A percentile compares a stretch with the other conserved stretches of the same genome.
phyloP scores from a whole-genome alignment of 2,888 invertebrate species.

The Nomada ferruginata region DNA sequence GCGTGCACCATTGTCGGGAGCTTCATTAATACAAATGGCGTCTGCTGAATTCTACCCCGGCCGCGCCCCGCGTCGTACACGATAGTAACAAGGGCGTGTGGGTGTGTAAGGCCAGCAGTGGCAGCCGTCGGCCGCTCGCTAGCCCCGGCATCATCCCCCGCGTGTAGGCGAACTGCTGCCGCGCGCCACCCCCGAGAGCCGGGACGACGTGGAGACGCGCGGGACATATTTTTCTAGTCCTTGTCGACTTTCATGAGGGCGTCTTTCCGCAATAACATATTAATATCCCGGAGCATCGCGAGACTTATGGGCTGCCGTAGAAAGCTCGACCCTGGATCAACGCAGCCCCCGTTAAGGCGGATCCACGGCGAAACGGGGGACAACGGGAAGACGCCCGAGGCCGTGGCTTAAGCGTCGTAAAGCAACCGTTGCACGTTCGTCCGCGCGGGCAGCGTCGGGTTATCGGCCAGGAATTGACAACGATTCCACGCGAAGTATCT shows the following conservation, averaged over 20 bases:
- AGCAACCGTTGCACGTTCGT: conserved; percentile 80
- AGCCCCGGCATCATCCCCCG: conserved; percentile 55
- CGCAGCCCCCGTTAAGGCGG: conserved; percentile 75
- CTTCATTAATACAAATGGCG: conserved; percentile 85
- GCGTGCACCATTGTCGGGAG: conserved; percentile 83
- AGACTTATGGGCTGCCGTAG: conserved; percentile 78
- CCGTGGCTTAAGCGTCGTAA: conserved; percentile 78
- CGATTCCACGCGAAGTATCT: conserved; percentile 48
- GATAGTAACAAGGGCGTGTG: conserved; percentile 66
- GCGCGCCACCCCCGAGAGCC: conserved; percentile 4
- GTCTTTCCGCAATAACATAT: conserved; percentile 84
- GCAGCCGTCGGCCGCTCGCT: conserved; percentile 30
- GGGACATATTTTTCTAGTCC: conserved; percentile 83
- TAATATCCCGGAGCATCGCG: conserved; percentile 79
- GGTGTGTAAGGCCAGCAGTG: conserved; percentile 34
- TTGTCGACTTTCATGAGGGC: conserved; percentile 84
- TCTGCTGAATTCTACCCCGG: conserved; percentile 82
- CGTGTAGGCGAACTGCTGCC: conserved; percentile 50
- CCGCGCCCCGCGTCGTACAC: conserved; percentile 63
- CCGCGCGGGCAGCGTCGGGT: conserved; percentile 24
- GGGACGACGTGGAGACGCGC: conserved; percentile 67
- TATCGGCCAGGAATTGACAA: conserved; percentile 65
- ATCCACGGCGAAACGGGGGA: conserved; percentile 53
- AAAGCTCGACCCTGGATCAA: conserved; percentile 78
- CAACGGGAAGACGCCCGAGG: conserved; percentile 39